phyloP scores from a whole-genome alignment of 1,140 invertebrate genomes.

The Hypsibius dujardini region DNA sequence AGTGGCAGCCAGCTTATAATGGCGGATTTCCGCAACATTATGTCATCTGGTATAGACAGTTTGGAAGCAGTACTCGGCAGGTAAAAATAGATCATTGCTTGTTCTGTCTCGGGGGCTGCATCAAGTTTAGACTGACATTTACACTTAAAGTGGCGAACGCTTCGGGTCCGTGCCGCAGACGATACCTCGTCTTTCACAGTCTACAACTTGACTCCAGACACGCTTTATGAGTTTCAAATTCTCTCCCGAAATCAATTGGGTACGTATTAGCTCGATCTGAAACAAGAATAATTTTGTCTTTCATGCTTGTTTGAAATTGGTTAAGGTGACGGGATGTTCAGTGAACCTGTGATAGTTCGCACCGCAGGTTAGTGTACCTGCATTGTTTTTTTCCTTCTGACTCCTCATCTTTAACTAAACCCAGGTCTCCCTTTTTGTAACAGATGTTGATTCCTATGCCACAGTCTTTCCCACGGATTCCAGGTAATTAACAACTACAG shows the following conservation, averaged over 20 bases:
- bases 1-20: constrained; percentile 82
- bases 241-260: constrained; percentile 79
- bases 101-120: not conserved
- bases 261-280: no score
- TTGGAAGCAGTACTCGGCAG: not conserved
- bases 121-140: not conserved
- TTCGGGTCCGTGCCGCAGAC: constrained; percentile 73
- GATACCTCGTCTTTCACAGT: constrained; percentile 66
- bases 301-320: no score
- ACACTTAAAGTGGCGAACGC: constrained; percentile 55
- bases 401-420: constrained; percentile 12
- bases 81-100: constrained; percentile 13
- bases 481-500: not conserved
- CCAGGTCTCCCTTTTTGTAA: not conserved
- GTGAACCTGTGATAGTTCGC: constrained; percentile 66
- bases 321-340: constrained; percentile 63
- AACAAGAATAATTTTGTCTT: no score
- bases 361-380: constrained; percentile 58
- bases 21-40: constrained; percentile 86
- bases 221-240: constrained; percentile 87
- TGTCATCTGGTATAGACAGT: constrained; percentile 56
- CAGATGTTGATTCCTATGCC: constrained; percentile 5
- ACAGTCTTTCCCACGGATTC: constrained; percentile 4
- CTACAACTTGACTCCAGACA: constrained; percentile 67
- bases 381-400: constrained; percentile 2